Percentiles rank a stretch among this genome's conserved stretches.
Conservation (phyloP, 2,888 invertebrate genomes). For the Tachina grossa region DNA sequence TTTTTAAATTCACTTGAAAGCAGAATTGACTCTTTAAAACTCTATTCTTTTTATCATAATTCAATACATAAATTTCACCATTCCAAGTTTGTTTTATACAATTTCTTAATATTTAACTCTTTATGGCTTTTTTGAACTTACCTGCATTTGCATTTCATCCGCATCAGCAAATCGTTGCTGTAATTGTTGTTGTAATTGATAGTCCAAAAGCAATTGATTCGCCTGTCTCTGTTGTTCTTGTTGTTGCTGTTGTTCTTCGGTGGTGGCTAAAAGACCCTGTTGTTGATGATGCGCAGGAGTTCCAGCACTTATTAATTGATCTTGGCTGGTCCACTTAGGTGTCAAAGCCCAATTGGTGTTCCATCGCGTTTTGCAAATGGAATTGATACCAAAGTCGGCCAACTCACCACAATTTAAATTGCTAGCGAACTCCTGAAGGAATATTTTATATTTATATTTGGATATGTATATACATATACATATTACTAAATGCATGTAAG, state of each 20-base stretch:
- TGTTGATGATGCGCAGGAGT: conserved; percentile 77
- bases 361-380: conserved; percentile 82
- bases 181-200: conserved; percentile 83
- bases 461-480: no score
- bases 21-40: no score
- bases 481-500: no score
- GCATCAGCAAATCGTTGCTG: conserved; percentile 81
- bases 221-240: conserved; percentile 74
- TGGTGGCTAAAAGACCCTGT: conserved; percentile 71
- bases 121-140: conserved; percentile 7
- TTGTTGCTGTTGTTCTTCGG: conserved; percentile 73
- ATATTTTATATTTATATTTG: background rate
- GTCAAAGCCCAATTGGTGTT: conserved; percentile 80
- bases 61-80: no score
- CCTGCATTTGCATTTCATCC: conserved; percentile 83
- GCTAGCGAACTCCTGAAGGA: conserved; percentile 80
- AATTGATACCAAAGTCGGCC: conserved; percentile 82
- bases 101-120: no score
- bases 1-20: no score
- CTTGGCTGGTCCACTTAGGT: conserved; percentile 79
- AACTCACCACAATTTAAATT: conserved; percentile 82
- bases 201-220: conserved; percentile 81
- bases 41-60: no score
- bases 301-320: conserved; percentile 79
- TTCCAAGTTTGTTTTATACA: no score